phyloP scores from a whole-genome alignment of 1,140 invertebrate species.

The Theocolax elegans region DNA sequence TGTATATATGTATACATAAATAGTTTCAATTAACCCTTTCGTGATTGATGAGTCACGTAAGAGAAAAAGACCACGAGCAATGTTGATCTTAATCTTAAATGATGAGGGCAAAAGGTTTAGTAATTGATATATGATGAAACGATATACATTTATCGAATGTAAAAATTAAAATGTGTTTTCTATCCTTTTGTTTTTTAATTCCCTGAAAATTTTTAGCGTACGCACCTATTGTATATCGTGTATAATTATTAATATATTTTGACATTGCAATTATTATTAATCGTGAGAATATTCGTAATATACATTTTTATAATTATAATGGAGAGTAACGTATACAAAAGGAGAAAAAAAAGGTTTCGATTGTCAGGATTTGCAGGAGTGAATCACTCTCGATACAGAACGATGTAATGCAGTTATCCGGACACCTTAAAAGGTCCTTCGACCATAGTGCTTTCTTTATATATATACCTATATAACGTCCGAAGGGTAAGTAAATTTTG shows the following conservation, averaged over 20 bases:
- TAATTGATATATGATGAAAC: constrained; percentile 45
- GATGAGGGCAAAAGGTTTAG: constrained; percentile 43
- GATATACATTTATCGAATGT: background rate
- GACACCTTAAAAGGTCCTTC: constrained; percentile 52
- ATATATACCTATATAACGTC: constrained; percentile 21
- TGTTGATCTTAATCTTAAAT: background rate
- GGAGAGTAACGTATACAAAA: background rate
- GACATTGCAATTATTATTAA: no score
- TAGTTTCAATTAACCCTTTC: background rate
- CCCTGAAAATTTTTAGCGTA: no score
- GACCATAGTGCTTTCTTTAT: background rate
- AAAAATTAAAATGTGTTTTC: no score
- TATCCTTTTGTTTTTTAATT: no score
- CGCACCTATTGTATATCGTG: no score
- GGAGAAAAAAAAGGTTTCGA: background rate
- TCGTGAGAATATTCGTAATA: no score
- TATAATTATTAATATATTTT: no score
- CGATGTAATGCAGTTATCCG: constrained; percentile 55
- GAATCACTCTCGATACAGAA: background rate
- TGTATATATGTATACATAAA: no score
- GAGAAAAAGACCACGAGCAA: background rate
- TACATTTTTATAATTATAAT: no score
- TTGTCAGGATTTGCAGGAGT: background rate
- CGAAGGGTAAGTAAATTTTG: constrained; percentile 63
- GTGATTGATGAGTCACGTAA: background rate